phyloP scores from a whole-genome alignment of 1,140 invertebrate species.

The Drosophila funebris region DNA sequence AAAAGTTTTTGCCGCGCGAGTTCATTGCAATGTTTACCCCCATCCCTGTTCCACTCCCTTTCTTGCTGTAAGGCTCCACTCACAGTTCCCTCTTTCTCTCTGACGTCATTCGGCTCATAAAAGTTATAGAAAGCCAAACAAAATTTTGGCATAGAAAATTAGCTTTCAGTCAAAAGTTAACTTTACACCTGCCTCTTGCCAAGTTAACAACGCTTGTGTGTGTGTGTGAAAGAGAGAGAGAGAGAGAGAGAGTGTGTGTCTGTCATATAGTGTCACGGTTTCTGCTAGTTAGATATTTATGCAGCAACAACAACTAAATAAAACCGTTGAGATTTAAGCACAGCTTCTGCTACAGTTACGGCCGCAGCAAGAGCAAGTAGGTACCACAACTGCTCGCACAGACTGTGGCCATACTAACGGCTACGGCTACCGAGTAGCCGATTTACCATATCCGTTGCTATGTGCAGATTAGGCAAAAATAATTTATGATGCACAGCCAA shows the following conservation, averaged over 20 bases:
- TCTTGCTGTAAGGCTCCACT: no score
- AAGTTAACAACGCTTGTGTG: background rate
- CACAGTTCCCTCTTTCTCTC: background rate
- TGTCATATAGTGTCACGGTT: conserved; percentile 18
- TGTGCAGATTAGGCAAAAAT: conserved; percentile 75
- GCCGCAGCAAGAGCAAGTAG: no score
- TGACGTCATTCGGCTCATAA: conserved; percentile 25
- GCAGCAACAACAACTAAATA: conserved; percentile 42
- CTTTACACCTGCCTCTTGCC: conserved; percentile 37
- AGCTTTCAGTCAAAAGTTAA: conserved; percentile 58
- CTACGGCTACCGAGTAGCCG: background rate
- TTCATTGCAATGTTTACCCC: conserved; percentile 30
- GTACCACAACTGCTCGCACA: background rate
- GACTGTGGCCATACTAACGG: conserved; percentile 7
- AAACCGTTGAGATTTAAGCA: conserved; percentile 30
- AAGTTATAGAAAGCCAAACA: conserved; percentile 61
- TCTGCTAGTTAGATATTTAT: conserved; percentile 16
- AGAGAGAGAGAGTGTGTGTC: background rate
- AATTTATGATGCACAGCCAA: conserved; percentile 66
- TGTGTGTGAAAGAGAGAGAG: background rate
- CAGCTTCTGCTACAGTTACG: background rate
- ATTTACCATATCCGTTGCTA: conserved; percentile 40
- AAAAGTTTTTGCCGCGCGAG: conserved; percentile 59
- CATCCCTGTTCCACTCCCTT: background rate
- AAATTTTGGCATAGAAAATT: conserved; percentile 60